Percentiles rank a stretch among this genome's conserved stretches.
phyloP scores from a whole-genome alignment of 2,888 invertebrate species.

The Muschampia staudingeri region DNA sequence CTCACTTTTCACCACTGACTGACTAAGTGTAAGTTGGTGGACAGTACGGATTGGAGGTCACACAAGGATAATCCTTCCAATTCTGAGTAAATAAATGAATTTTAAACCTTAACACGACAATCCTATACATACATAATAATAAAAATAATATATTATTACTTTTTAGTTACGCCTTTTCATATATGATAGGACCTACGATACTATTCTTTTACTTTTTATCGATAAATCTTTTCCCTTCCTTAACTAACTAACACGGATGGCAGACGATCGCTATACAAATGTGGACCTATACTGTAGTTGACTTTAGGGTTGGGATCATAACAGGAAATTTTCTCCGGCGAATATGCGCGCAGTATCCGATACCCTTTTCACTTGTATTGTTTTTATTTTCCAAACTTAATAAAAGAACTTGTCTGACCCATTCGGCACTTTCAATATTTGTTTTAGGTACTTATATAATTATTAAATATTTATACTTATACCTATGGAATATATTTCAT shows the following conservation, averaged over 20 bases:
- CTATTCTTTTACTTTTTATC: slow-evolving; percentile 36
- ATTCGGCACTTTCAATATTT: slow-evolving; percentile 87
- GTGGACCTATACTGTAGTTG: slow-evolving; percentile 82
- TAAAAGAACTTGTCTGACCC: slow-evolving; percentile 89
- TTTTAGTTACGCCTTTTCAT: not conserved
- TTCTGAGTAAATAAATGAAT: too few relatives aligned
- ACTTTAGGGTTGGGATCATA: slow-evolving; percentile 89
- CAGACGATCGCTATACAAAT: slow-evolving; percentile 86
- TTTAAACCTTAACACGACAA: too few relatives aligned
- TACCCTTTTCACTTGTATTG: slow-evolving; percentile 91
- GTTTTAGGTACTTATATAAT: not conserved
- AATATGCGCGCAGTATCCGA: slow-evolving; percentile 87
- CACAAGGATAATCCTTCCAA: too few relatives aligned
- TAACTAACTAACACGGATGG: slow-evolving; percentile 71
- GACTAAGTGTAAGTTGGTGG: too few relatives aligned
- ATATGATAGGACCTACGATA: not conserved
- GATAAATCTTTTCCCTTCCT: slow-evolving; percentile 54
- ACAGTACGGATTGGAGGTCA: too few relatives aligned
- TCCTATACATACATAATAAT: not conserved
- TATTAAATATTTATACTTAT: too few relatives aligned
- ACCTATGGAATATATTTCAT: too few relatives aligned
- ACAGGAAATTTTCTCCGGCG: slow-evolving; percentile 88
- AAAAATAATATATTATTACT: not conserved
- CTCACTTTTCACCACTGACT: too few relatives aligned
- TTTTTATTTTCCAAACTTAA: slow-evolving; percentile 90